Conservation (phyloP, 2,113 vertebrate species). For the Mystacornis crossleyi region DNA sequence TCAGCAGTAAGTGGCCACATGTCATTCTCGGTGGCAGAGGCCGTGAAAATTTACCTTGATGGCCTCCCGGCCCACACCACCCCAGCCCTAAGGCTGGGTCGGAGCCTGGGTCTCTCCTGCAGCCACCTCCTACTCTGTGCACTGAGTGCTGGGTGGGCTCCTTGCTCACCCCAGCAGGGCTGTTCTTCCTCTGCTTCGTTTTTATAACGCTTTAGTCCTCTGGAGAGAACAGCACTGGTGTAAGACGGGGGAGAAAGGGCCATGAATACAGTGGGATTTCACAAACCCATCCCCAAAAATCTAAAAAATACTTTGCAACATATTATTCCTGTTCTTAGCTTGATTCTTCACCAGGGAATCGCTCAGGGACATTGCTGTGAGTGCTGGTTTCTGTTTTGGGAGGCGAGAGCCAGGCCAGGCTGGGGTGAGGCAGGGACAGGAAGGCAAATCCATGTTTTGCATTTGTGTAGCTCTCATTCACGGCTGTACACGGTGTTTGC, state of each 20-base stretch:
- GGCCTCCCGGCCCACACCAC: neutral
- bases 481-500: neutral
- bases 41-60: neutral
- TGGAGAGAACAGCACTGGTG: neutral
- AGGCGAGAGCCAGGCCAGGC: neutral
- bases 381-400: neutral
- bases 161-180: neutral
- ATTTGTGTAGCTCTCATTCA: constrained; percentile 32
- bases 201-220: neutral
- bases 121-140: neutral
- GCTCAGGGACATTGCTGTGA: fast-evolving
- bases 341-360: neutral
- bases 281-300: neutral
- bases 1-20: neutral
- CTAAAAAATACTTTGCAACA: neutral
- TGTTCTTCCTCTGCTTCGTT: neutral
- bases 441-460: constrained; percentile 26
- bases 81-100: neutral
- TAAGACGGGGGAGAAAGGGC: neutral
- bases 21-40: neutral
- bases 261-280: neutral
- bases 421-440: constrained; percentile 26
- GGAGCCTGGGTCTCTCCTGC: neutral
- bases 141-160: neutral
- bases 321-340: neutral